These are phyloP conservation scores for Pollimyrus isidori DNA, from an alignment of 2,113 vertebrate species.

Conservation along the genomic window DNA sequence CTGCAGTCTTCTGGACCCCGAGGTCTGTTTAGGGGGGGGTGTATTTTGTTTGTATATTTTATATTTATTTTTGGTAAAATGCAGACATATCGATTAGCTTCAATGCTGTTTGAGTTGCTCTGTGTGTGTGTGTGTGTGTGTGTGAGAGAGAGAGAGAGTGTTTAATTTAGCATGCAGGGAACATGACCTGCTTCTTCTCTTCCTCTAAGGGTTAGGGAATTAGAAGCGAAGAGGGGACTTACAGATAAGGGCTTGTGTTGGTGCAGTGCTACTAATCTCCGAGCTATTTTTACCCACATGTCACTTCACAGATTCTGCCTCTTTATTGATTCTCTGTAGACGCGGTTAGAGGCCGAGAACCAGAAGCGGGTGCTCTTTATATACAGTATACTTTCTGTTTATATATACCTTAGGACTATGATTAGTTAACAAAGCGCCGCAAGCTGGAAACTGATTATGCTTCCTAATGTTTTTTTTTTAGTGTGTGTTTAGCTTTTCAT, in stretches of 20 bases:
- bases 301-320: neutral
- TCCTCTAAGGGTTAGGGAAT: neutral
- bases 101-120: constrained; percentile 30
- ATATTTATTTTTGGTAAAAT: neutral
- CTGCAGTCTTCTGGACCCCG: constrained; percentile 54
- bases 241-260: constrained; percentile 19
- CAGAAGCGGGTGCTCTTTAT: neutral
- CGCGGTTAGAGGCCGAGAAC: neutral
- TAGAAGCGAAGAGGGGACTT: neutral
- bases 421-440: neutral
- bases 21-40: constrained; percentile 49
- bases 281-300: constrained; percentile 14
- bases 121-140: neutral
- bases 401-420: neutral
- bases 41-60: neutral
- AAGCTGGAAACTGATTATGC: neutral
- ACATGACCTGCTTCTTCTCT: neutral
- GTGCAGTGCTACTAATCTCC: neutral
- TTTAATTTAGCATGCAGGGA: neutral
- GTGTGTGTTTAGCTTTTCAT: neutral
- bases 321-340: neutral
- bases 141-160: no score
- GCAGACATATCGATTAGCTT: constrained; percentile 36
- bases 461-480: neutral
- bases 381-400: no score